Conservation (phyloP, 2,888 invertebrate species). For the Epirrita christyi region DNA sequence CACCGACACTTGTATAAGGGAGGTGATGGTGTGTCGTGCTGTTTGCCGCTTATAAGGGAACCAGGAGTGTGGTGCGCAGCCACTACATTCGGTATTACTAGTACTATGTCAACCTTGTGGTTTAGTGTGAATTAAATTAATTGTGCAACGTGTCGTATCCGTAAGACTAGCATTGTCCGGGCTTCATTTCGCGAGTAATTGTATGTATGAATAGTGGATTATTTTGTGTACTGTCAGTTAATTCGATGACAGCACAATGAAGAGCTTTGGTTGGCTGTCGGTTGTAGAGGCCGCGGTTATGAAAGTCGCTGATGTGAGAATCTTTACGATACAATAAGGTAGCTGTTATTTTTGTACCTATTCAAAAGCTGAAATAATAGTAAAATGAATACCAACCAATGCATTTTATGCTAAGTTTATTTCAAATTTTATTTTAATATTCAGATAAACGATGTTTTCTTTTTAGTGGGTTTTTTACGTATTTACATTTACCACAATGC, state of each 20-base stretch:
- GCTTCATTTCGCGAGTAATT: constrained; percentile 71
- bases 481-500: too few relatives aligned
- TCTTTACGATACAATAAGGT: constrained; percentile 38
- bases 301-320: constrained; percentile 57
- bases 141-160: constrained; percentile 57
- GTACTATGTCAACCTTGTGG: constrained; percentile 26
- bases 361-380: constrained; percentile 22
- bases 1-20: too few relatives aligned
- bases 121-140: constrained; percentile 65
- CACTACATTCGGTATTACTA: too few relatives aligned
- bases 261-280: constrained; percentile 68
- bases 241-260: constrained; percentile 80
- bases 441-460: too few relatives aligned
- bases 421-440: too few relatives aligned
- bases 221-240: constrained; percentile 80
- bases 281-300: constrained; percentile 58
- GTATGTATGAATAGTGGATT: constrained; percentile 76
- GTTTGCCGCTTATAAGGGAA: too few relatives aligned
- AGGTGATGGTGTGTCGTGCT: too few relatives aligned
- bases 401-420: not conserved
- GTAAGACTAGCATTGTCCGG: constrained; percentile 63
- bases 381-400: constrained; percentile 13
- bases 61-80: too few relatives aligned
- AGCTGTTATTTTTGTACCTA: constrained; percentile 29
- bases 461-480: too few relatives aligned